Percentiles rank a stretch among this genome's conserved stretches.
phyloP scores from a whole-genome alignment of 1,140 invertebrate species.

The Dreissena polymorpha region DNA sequence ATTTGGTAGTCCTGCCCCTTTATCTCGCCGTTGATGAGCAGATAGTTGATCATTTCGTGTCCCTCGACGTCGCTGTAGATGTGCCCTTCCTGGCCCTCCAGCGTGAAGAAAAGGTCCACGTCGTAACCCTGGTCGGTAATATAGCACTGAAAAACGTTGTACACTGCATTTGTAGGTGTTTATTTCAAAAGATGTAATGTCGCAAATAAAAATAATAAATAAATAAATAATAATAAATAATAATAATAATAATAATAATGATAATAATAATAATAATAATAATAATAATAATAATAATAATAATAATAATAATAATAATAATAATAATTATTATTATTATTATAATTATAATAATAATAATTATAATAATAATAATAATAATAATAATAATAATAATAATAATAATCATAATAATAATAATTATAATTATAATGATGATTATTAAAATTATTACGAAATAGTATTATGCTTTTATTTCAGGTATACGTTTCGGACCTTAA shows the following conservation, averaged over 20 bases:
- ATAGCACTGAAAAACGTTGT: conserved; percentile 64
- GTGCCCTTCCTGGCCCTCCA: conserved; percentile 62
- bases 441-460: too few relatives aligned
- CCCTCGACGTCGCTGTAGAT: conserved; percentile 74
- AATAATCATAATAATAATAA: neutral
- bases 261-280: too few relatives aligned
- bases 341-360: neutral
- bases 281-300: too few relatives aligned
- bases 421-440: neutral
- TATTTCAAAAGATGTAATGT: too few relatives aligned
- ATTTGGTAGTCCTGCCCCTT: conserved; percentile 57
- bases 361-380: conserved; percentile 13
- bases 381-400: conserved; percentile 2
- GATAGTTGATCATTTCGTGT: conserved; percentile 70
- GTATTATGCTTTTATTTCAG: too few relatives aligned
- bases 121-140: conserved; percentile 71
- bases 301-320: too few relatives aligned
- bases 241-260: conserved; percentile 27
- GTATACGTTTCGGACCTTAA: too few relatives aligned
- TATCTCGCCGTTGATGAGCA: conserved; percentile 64
- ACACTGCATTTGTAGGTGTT: neutral
- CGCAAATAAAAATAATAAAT: conserved; percentile 3
- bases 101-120: conserved; percentile 69
- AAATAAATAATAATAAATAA: conserved; percentile 6
- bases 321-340: conserved; percentile 4